Base-by-base conservation (phyloP, 2,888 invertebrate species). In the Drosophila ezoana region DNA sequence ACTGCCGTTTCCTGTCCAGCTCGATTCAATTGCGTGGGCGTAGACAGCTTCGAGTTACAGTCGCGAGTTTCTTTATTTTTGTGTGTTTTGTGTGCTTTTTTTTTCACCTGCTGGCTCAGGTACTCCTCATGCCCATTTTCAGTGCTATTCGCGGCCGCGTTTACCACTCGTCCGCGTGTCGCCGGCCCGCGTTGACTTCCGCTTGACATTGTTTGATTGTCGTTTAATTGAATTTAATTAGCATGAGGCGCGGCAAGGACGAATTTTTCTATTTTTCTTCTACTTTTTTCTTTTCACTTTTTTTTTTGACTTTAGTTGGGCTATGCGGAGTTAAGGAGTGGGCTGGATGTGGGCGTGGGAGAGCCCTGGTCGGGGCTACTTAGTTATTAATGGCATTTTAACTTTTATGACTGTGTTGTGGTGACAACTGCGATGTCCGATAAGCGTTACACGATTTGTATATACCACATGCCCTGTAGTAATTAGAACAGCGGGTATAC, bases 161-260 rank as follows among this genome's bases (percentile, higher is more conserved):
- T 70, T 63, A 59, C 66, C 56, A 52, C 54, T 62, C 56, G 72
- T 72, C 72, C 80, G 74, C 76, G 72, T 76, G 77, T 76, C 80
- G 59, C 56, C 47, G 0, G 41, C 56, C 63, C 69, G 48, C 68
- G 74, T 79, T 90, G 84, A 90, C 82, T 88, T 81, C 89, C 85
- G 90, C 82, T 90, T 90, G 90, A 91, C 91, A 89, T 86, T 90
- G 90, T 89, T 91, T 91, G 91, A 90, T 90, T 91, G 91, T 87
- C 88, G 85, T 91, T 91, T 90, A 91, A 91, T 90, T 90, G 91
- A 91, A 90, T 90, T 91, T 90, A 90, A 90, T 91, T 90, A 91
- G 90, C 87, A 87, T 84, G 77, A 87, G 88, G 71, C 85, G 71
- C 82, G 58, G 67, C 82, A 76, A 87, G 76, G 87, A 74, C 81